Percentiles rank a stretch among this genome's conserved stretches.
phyloP scores from a whole-genome alignment of 2,888 invertebrate genomes.

The Mythimna albipuncta region DNA sequence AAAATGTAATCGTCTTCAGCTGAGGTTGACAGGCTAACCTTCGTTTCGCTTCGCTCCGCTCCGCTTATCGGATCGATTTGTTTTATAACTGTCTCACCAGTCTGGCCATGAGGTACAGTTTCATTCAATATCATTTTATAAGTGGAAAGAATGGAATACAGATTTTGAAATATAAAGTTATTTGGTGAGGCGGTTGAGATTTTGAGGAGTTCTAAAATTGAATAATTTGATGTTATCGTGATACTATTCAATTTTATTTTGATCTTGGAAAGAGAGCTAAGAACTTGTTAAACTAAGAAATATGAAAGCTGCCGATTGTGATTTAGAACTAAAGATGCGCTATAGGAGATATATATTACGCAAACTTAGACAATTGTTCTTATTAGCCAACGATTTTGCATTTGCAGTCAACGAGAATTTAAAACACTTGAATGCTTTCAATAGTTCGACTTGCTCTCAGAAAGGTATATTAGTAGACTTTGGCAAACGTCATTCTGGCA shows the following conservation, averaged over 20 bases:
- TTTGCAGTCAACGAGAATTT: too few relatives aligned
- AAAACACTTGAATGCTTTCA: too few relatives aligned
- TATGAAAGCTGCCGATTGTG: too few relatives aligned
- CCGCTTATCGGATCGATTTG: constrained; percentile 56
- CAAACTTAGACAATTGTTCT: too few relatives aligned
- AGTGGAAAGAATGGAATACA: constrained; percentile 10
- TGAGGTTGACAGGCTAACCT: constrained; percentile 79
- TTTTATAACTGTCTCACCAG: constrained; percentile 42
- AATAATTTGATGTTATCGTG: neutral
- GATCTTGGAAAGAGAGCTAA: neutral
- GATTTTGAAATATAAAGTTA: constrained; percentile 26
- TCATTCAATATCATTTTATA: constrained; percentile 41
- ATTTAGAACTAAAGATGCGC: too few relatives aligned
- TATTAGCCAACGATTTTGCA: too few relatives aligned
- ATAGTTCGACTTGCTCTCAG: too few relatives aligned
- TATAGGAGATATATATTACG: too few relatives aligned
- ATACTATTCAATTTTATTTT: neutral
- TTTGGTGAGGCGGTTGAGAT: constrained; percentile 4
- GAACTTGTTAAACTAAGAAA: too few relatives aligned
- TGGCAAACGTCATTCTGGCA: too few relatives aligned
- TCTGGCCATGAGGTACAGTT: constrained; percentile 41
- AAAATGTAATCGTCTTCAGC: constrained; percentile 69
- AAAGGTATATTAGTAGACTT: too few relatives aligned
- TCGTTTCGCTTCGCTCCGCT: constrained; percentile 49
- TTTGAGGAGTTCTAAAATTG: neutral